Evolutionary conservation across 2,797 vertebrate genomes (phyloP).

Genomic region (Alosa sapidissima): DNA sequence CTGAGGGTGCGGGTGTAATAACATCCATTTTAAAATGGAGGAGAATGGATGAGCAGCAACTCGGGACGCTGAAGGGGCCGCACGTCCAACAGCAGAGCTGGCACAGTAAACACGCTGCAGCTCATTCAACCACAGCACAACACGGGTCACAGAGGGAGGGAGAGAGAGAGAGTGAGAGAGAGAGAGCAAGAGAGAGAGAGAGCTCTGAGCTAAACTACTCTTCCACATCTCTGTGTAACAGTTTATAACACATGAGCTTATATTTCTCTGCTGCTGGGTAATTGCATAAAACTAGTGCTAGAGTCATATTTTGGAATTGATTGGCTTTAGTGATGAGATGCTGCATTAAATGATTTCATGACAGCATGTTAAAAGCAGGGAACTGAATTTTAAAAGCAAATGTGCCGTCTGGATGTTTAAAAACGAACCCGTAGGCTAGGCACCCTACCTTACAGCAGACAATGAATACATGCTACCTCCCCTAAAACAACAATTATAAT

Average conservation of each 20-base stretch:
- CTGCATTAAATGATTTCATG: background rate
- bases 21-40: constrained; percentile 44
- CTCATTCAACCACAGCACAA: background rate
- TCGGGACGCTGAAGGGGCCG: background rate
- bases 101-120: background rate
- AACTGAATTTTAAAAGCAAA: background rate
- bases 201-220: background rate
- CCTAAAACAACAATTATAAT: background rate
- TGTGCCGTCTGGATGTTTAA: too few relatives aligned
- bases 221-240: background rate
- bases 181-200: background rate
- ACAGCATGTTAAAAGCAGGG: background rate
- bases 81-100: background rate
- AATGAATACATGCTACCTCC: too few relatives aligned
- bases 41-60: constrained; percentile 34
- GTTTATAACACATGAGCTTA: background rate
- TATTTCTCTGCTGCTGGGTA: background rate
- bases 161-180: background rate
- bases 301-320: background rate
- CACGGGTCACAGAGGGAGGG: background rate
- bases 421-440: too few relatives aligned
- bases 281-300: background rate
- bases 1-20: constrained; percentile 46
- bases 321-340: background rate
- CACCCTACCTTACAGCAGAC: too few relatives aligned